Evolutionary conservation across 1,140 invertebrate species (phyloP).

Genomic region (Drosophila prosaltans): DNA sequence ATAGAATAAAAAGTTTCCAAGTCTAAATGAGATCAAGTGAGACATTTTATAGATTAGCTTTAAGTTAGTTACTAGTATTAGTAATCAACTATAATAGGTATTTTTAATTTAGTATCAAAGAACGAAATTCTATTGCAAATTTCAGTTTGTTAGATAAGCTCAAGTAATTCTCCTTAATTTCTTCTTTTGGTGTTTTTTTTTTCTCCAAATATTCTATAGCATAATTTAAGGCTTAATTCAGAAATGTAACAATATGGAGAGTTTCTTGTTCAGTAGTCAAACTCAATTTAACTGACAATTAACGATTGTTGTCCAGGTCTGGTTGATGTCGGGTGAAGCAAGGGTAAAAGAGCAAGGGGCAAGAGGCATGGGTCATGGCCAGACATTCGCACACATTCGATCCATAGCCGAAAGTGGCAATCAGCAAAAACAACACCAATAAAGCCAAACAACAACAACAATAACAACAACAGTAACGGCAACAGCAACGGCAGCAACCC

Average conservation of each 20-base stretch:
- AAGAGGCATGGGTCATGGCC: conserved; percentile 5
- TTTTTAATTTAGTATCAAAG: no score
- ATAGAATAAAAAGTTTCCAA: no score
- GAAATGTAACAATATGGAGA: neutral
- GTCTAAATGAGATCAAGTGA: no score
- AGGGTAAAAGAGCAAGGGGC: neutral
- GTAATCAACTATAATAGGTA: no score
- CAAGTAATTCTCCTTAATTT: neutral
- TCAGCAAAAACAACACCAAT: conserved; percentile 78
- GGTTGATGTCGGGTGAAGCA: neutral
- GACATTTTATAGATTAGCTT: no score
- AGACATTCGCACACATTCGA: conserved; percentile 51
- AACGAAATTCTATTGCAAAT: no score
- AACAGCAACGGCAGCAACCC: neutral
- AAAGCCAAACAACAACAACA: conserved; percentile 56
- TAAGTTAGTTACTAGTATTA: no score
- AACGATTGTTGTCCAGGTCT: conserved; percentile 59
- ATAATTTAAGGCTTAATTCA: neutral
- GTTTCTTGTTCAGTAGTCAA: conserved; percentile 39
- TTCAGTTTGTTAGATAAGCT: no score
- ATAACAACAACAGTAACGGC: conserved; percentile 29
- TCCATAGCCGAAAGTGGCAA: conserved; percentile 76
- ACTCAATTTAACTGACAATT: conserved; percentile 82
- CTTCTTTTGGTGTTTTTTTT: neutral
- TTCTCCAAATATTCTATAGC: neutral